Evolutionary conservation across 2,888 invertebrate species (phyloP), one percentile per base, ranked within the genome.

Genomic region (Leptopilina myrica): DNA sequence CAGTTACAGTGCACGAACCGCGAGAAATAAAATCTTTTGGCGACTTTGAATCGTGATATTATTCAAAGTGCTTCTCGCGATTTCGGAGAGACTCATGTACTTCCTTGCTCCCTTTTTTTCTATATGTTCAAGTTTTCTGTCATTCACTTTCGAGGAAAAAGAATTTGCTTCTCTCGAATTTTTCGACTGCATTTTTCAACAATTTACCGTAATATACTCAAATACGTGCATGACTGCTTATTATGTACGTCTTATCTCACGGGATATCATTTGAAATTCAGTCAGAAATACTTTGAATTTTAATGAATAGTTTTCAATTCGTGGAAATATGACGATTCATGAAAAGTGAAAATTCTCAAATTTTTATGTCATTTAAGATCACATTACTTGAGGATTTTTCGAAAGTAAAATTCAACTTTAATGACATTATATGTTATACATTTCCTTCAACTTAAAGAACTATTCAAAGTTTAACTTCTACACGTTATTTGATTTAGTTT

Each of bases 11-110:
- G 87, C 87, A 86, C 78, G 87, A 85, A 85, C 86, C 87, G 87
- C 87, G 87, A 87, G 87, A 88, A 87, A 88, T 88, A 88, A 89
- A 88, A 88, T 89, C 88, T 87, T 86, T 85, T 82, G 87, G 85
- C 85, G 89, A 90, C 89, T 91, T 88, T 86, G 90, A 91, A 91
- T 91, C 87, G 90, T 83, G 81, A 85, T 89, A 91, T 91, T 91
- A 91, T 91, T 91, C 90, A 91, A 91, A 91, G 88, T 88, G 87
- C 87, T 88, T 90, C 90, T 86, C 88, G 86, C 89, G 88, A 86
- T 89, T 88, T 88, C 80, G 78, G 79, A 76, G 83, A 82, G 81
- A 80, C 73, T 26, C 77, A 40, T n/a, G 73, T 53, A 2, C 15
- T 20, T 64, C 59, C 65, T 14, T 14, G 14, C 64, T 33, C 59